These are phyloP conservation scores for Crocuta crocuta DNA, from an alignment of 2,113 vertebrate genomes.

Conservation along the genomic window DNA sequence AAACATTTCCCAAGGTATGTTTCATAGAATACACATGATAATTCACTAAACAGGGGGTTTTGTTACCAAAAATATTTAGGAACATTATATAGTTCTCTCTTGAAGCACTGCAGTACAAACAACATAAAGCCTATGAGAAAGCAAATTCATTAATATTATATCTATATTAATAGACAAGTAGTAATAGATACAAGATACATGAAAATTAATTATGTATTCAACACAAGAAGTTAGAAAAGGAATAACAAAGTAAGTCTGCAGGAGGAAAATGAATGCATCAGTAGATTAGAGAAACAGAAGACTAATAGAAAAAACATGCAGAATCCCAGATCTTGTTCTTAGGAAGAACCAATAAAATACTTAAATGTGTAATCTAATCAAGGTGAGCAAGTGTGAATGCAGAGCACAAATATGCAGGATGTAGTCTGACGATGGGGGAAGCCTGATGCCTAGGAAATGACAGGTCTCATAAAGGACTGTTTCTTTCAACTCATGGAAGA, in stretches of 20 bases:
- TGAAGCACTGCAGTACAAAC: neutral
- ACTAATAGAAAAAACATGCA: neutral
- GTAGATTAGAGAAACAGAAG: neutral
- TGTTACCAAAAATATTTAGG: neutral
- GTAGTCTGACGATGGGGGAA: neutral
- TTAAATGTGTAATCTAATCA: neutral
- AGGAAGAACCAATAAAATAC: neutral
- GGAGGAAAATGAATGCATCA: constrained; percentile 21
- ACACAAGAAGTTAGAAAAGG: constrained; percentile 19
- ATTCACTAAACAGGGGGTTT: neutral
- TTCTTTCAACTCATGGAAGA: neutral
- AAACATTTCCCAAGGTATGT: neutral
- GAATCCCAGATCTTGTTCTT: neutral
- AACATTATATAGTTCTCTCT: neutral
- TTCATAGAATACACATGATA: neutral
- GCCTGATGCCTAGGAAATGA: neutral
- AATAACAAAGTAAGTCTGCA: neutral
- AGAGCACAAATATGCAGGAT: neutral
- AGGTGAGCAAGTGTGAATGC: neutral
- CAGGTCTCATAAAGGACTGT: neutral
- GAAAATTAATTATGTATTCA: neutral
- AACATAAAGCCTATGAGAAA: neutral
- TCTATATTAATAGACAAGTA: neutral
- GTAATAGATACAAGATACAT: neutral
- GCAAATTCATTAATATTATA: neutral